Conservation (phyloP, 2,113 vertebrate species). For the Nesoenas mayeri region DNA sequence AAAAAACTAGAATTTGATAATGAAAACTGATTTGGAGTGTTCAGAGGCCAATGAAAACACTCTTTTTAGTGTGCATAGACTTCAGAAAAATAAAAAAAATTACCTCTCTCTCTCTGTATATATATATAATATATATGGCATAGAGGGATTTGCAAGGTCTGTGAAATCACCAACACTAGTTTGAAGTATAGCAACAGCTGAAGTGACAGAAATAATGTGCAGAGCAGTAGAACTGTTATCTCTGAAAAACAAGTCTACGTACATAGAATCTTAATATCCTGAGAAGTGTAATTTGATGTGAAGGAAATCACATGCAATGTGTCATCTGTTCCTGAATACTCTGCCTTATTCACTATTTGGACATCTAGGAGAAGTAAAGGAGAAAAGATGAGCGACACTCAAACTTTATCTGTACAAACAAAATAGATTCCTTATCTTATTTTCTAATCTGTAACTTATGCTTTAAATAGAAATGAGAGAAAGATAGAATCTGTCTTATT, state of each 20-base stretch:
- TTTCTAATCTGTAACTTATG: neutral
- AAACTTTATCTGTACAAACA: neutral
- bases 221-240: neutral
- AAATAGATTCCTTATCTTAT: neutral
- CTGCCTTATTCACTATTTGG: neutral
- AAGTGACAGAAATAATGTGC: neutral
- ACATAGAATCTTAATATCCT: slow-evolving; percentile 1
- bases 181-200: neutral
- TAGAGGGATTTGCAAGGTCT: neutral
- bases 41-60: neutral
- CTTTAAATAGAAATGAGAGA: neutral
- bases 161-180: neutral
- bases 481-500: neutral
- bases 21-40: neutral
- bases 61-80: neutral
- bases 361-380: neutral
- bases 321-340: neutral
- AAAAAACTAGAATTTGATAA: neutral
- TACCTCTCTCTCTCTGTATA: rapidly evolving
- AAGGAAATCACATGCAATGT: neutral
- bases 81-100: neutral
- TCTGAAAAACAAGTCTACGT: neutral
- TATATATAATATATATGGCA: rapidly evolving
- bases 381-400: neutral
- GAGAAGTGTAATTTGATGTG: neutral